Evolutionary conservation across 2,113 vertebrate genomes (phyloP), one percentile per base, ranked within the genome.

Genomic region (Miniopterus natalensis): DNA sequence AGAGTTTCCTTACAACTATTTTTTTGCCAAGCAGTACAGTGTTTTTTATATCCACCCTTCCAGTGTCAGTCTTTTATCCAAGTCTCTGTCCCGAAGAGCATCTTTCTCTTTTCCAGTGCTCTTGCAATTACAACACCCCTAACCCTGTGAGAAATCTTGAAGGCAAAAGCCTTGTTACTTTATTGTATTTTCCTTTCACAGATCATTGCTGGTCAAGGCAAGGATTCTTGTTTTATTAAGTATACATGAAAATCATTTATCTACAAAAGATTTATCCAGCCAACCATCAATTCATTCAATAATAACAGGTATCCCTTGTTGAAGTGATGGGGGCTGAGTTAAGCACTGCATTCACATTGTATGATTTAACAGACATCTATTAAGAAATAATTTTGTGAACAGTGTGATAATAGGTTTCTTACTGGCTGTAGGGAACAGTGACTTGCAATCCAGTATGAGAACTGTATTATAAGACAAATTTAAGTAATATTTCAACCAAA

Each of bases 251-350:
- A 79, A 88, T 0, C 5, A 8, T 79, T 49, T 71, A 53, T 77
- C 51, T 71, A 13, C 15, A 90, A 40, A 57, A 57, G 36, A 74
- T 63, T 77, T 88, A 65, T 47, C 61, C 31, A 89, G 8, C 45
- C 79, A 63, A 55, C n/a, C 63, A 51, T 86, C 66, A 79, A 25
- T 36, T 92, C 55, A 78, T 83, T 96, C 74, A 59, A 15, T 84
- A 85, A 81, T 91, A 87, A 77, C 2, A 84, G 29, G 17, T 79
- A 47, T 74, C 31, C 1, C 17, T 40, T 36, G 71, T 11, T 20
- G 55, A 90, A 27, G 9, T 49, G 80, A 87, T 1, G 2, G 51
- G 6, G 18, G 14, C 49, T 51, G 40, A 65, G 36, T 40, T 78
- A 21, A 84, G 40, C 55, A 42, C 45, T 55, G 7, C 2, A 45